phyloP scores from a whole-genome alignment of 1,140 invertebrate genomes.

The Leguminivora glycinivorella region DNA sequence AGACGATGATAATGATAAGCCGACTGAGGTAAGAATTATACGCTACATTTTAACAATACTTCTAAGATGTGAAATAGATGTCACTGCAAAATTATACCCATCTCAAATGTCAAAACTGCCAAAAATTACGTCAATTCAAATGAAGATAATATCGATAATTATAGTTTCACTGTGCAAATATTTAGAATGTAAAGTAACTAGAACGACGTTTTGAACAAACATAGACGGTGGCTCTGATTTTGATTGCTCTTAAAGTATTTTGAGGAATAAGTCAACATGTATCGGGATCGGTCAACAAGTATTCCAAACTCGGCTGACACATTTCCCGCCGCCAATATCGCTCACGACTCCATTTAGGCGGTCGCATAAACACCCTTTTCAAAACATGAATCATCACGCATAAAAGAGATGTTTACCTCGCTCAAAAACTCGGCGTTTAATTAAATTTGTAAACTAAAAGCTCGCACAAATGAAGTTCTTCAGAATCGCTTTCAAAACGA shows the following conservation, averaged over 20 bases:
- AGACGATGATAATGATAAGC: constrained; percentile 84
- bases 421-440: constrained; percentile 42
- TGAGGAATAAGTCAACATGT: not conserved
- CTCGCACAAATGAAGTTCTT: constrained; percentile 55
- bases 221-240: too few relatives aligned
- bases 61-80: too few relatives aligned
- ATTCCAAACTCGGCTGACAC: not conserved
- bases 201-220: too few relatives aligned
- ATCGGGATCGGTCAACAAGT: not conserved
- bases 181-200: too few relatives aligned
- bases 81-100: too few relatives aligned
- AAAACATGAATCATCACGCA: constrained; percentile 31
- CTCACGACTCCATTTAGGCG: constrained; percentile 2
- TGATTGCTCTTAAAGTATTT: too few relatives aligned
- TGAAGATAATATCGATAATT: too few relatives aligned
- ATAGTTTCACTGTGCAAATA: too few relatives aligned
- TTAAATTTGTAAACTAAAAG: constrained; percentile 62
- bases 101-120: too few relatives aligned
- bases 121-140: too few relatives aligned
- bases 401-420: constrained; percentile 30
- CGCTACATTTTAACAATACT: constrained; percentile 38
- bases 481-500: constrained; percentile 50
- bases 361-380: not conserved
- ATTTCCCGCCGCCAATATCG: not conserved
- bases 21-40: constrained; percentile 80